Evolutionary conservation across 2,113 vertebrate species (phyloP), one percentile per base, ranked within the genome.

Genomic region (Phoenicopterus ruber): DNA sequence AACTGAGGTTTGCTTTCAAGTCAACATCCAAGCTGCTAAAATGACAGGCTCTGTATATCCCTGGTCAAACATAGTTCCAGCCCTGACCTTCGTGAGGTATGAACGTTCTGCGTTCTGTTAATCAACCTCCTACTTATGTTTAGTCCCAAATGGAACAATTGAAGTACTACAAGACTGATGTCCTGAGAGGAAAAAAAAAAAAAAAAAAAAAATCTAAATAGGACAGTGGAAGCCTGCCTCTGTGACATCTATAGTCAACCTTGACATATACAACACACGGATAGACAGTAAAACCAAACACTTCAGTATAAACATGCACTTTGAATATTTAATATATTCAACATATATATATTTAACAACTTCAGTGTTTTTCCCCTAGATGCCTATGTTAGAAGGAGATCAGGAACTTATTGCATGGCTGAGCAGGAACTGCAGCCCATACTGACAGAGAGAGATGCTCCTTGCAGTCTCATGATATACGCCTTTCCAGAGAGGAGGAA

Each of bases 201-300:
- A 49, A 72, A 26, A 18, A 38, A 46, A 65, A 44, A 6, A 0
- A 5, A 31, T 31, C 28, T 24, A 31, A 80, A 55, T 0, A 65
- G 16, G 44, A 24, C 10, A 62, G n/a, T 4, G 7, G 17, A 74
- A 82, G 8, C 29, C 55, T 81, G 32, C 32, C 38, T 47, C 42
- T 26, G 36, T 19, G 52, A 40, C 38, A 72, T 11, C 42, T n/a
- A 4, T 2, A 21, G 22, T 4, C 61, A 55, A 1, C n/a, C 24
- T 57, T 36, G 25, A 20, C 10, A 11, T 1, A 22, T 0, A 17
- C 13, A 66, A 12, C 24, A 42, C 8, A 1, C 2, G 7, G 63
- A 36, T 36, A 62, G 29, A 24, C 38, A 72, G 28, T 3, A 70
- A 59, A 72, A 11, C 32, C 31, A 21, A 72, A 65, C 31, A n/a